These are phyloP conservation scores for Drosophila bifasciata DNA, from an alignment of 1,140 invertebrate species.

Conservation along the genomic window DNA sequence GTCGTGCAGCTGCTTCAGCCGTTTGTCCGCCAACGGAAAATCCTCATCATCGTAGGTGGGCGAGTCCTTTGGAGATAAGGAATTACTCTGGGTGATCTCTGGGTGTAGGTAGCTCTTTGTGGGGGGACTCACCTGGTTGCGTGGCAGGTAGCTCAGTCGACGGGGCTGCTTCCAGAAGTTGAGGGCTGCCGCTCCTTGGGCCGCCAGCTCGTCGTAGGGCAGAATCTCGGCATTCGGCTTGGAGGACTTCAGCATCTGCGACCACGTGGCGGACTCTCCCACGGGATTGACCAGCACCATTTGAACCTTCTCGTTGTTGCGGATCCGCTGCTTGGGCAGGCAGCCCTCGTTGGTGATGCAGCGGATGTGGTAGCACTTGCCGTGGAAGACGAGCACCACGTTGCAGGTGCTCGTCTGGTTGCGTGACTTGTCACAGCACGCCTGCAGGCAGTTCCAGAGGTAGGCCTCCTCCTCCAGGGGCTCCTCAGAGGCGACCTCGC, in stretches of 20 bases:
- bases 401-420: constrained; percentile 87
- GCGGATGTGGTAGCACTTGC: constrained; percentile 90
- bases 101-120: background rate
- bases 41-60: constrained; percentile 75
- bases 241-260: constrained; percentile 84
- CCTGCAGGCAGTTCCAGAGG: constrained; percentile 87
- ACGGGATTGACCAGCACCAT: constrained; percentile 91
- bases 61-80: constrained; percentile 35
- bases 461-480: constrained; percentile 66
- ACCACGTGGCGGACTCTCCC: constrained; percentile 84
- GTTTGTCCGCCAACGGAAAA: constrained; percentile 74
- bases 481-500: constrained; percentile 22
- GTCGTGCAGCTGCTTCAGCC: constrained; percentile 71
- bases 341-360: constrained; percentile 90
- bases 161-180: constrained; percentile 80
- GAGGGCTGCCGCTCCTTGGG: constrained; percentile 29
- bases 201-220: constrained; percentile 43
- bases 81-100: background rate
- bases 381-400: constrained; percentile 90
- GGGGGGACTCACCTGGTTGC: constrained; percentile 47
- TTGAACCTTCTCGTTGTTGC: constrained; percentile 86
- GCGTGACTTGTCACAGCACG: constrained; percentile 87
- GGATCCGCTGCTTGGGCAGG: constrained; percentile 86
- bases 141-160: constrained; percentile 47
- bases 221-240: constrained; percentile 59